Conservation (phyloP, 2,888 invertebrate species). For the Trissoscelio sp. region DNA sequence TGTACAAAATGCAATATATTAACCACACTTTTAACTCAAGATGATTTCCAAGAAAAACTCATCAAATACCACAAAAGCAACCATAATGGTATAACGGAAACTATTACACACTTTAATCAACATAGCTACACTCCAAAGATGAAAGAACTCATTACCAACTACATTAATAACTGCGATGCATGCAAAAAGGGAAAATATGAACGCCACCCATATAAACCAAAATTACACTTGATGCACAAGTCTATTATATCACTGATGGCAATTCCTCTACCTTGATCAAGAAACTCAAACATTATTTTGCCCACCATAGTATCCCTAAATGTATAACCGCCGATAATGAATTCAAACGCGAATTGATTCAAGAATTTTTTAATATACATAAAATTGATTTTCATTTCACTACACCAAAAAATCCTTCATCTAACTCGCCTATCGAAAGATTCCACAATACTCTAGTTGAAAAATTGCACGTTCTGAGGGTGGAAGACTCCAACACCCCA, state of each 20-base stretch:
- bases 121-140: conserved; percentile 6
- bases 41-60: conserved; percentile 2
- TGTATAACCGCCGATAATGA: background rate
- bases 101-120: conserved; percentile 7
- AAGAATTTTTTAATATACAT: conserved; percentile 5
- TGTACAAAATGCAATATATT: conserved; percentile 23
- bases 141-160: conserved; percentile 12
- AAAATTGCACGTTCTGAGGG: background rate
- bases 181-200: conserved; percentile 17
- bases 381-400: conserved; percentile 1
- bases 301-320: conserved; percentile 1
- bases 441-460: conserved; percentile 1
- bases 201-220: conserved; percentile 19
- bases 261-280: conserved; percentile 11
- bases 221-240: conserved; percentile 9
- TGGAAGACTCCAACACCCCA: background rate
- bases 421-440: background rate
- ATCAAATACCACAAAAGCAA: conserved; percentile 18
- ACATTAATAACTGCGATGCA: conserved; percentile 3
- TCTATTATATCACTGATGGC: conserved; percentile 4
- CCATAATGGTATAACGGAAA: conserved; percentile 25
- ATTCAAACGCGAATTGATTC: background rate
- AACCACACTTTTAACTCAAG: conserved; percentile 14
- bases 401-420: conserved; percentile 8
- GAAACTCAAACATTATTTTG: conserved; percentile 19